phyloP scores from a whole-genome alignment of 1,140 invertebrate species.

The Tetramorium simillimum region DNA sequence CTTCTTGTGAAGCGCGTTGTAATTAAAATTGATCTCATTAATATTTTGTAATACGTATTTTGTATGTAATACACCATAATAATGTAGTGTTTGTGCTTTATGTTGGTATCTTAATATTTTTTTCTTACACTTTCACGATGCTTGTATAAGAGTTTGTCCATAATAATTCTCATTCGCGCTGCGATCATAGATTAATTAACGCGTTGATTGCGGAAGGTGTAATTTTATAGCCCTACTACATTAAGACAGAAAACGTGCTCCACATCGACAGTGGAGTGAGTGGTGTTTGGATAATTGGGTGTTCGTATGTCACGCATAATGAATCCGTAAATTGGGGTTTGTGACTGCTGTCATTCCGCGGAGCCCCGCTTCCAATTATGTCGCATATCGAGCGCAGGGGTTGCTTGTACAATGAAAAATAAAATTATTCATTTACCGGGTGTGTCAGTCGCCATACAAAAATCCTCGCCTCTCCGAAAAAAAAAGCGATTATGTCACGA shows the following conservation, averaged over 20 bases:
- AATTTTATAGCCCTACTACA: slow-evolving; percentile 40
- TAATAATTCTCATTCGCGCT: background rate
- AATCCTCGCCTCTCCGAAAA: background rate
- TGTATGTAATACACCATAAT: too few relatives aligned
- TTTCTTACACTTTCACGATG: background rate
- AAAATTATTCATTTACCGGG: slow-evolving; percentile 15
- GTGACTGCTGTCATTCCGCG: slow-evolving; percentile 33
- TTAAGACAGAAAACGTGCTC: slow-evolving; percentile 44
- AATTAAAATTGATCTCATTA: background rate
- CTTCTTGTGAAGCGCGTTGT: too few relatives aligned
- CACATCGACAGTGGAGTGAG: background rate
- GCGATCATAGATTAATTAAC: slow-evolving; percentile 11
- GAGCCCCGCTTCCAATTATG: slow-evolving; percentile 36
- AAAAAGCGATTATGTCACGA: background rate
- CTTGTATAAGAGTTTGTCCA: background rate
- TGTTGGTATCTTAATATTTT: too few relatives aligned
- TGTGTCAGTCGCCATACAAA: background rate
- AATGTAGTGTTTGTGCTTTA: background rate
- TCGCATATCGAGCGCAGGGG: background rate
- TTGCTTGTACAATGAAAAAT: background rate
- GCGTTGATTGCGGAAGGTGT: background rate
- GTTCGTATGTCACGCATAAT: slow-evolving; percentile 46
- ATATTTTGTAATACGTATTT: background rate
- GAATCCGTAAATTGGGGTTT: slow-evolving; percentile 50
- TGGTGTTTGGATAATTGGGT: slow-evolving; percentile 48